Base-by-base conservation (phyloP, 2,113 vertebrate genomes). In the Calidris pugnax region DNA sequence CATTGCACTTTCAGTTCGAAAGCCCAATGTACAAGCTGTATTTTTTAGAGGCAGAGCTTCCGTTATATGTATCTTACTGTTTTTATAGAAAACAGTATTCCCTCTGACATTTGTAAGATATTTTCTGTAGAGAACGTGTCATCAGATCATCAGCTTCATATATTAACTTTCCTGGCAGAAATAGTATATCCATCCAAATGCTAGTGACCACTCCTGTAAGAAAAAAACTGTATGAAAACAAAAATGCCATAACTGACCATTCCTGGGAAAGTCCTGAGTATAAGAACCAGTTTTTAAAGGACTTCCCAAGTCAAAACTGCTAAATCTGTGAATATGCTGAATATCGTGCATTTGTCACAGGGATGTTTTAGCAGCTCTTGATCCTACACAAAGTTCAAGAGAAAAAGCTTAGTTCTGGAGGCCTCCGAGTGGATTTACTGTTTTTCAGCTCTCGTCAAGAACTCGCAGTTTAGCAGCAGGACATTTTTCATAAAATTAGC, bases 1-100 rank as follows among this genome's bases (percentile, higher is more conserved):
- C 45, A 9, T 94, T 62, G 43, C 22, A 57, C 85, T 86, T 89
- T 66, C 45, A 64, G 57, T 81, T 95, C 89, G 79, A 64, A 79
- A 90, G 57, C 33, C 45, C 59, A 43, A 26, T 48, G 62, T 67
- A 50, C n/a, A 60, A 62, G 24, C 12, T 62, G n/a, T 35, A 22
- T 87, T 89, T 90, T 84, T 84, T 62, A 68, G 77, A 87, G 51
- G 48, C 69, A 69, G 37, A 87, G 72, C 88, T 96, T 66, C 92
- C n/a, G 5, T 47, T 93, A 50, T 45, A 64, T 21, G 12, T 74
- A 55, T 86, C 47, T 90, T 59, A 86, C 28, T 79, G 43, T 81
- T 96, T 97, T 92, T 71, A 71, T 57, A 79, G 89, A 74, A 96
- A 96, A 87, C 62, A 81, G 28, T 62, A 43, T 69, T 86, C 69